Evolutionary conservation across 1,140 invertebrate species (phyloP).

Genomic region (Adelges cooleyi): DNA sequence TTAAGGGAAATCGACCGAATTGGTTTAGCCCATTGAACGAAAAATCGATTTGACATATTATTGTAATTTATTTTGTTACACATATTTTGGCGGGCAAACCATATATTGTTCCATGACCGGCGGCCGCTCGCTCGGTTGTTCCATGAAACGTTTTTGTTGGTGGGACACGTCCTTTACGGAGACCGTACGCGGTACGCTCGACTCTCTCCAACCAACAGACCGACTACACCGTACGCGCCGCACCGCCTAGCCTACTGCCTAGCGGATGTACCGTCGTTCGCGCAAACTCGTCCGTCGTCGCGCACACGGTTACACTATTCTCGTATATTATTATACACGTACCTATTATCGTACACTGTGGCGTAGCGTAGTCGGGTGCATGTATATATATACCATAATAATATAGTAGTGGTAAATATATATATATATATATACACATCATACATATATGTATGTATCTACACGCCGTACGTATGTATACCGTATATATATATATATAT

Average conservation of each 20-base stretch:
- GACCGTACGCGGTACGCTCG: background rate
- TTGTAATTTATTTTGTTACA: no score
- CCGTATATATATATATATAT: no score
- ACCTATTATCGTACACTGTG: no score
- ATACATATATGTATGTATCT: background rate
- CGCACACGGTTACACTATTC: background rate
- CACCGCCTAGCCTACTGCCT: background rate
- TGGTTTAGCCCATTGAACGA: no score
- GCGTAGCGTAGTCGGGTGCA: background rate
- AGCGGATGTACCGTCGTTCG: background rate
- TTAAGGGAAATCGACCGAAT: no score
- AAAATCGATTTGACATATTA: no score
- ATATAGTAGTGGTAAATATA: background rate
- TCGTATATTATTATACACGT: background rate
- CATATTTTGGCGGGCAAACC: background rate
- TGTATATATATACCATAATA: background rate
- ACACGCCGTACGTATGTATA: no score
- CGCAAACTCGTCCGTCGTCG: background rate
- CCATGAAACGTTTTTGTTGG: conserved; percentile 22
- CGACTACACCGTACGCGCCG: no score
- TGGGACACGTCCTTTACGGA: background rate
- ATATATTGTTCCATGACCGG: conserved; percentile 19
- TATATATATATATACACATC: background rate
- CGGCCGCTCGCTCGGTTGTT: no score
- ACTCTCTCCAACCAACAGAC: background rate